Conservation (phyloP, 2,797 vertebrate genomes). For the Pygocentrus nattereri region DNA sequence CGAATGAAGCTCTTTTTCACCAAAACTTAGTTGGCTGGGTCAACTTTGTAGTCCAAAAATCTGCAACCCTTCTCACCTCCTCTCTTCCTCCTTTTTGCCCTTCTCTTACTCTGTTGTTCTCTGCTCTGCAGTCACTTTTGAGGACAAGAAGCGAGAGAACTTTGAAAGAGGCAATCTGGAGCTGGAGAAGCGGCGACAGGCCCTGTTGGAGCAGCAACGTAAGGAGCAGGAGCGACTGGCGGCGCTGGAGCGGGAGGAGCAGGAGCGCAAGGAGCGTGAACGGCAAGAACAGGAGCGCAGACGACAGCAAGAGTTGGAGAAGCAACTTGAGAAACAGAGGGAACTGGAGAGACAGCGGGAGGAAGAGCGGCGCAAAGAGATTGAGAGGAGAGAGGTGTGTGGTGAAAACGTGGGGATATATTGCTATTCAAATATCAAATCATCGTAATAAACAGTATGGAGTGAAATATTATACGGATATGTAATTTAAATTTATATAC, state of each 20-base stretch:
- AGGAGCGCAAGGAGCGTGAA: slow-evolving; percentile 92
- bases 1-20: neutral
- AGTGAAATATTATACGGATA: too few species aligned
- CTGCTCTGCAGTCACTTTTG: slow-evolving; percentile 87
- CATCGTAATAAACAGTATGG: too few species aligned
- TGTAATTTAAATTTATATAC: too few species aligned
- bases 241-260: slow-evolving; percentile 90
- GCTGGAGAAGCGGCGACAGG: slow-evolving; percentile 93
- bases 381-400: slow-evolving; percentile 94
- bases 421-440: neutral
- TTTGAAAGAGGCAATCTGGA: slow-evolving; percentile 97
- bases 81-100: neutral
- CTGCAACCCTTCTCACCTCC: neutral
- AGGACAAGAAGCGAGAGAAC: slow-evolving; percentile 98
- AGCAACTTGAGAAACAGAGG: slow-evolving; percentile 91
- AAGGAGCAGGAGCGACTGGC: slow-evolving; percentile 95
- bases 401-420: neutral
- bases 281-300: slow-evolving; percentile 93
- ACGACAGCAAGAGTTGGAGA: slow-evolving; percentile 92
- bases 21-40: too few species aligned
- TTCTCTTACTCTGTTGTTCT: neutral
- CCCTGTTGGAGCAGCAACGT: slow-evolving; percentile 93
- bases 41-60: neutral
- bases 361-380: slow-evolving; percentile 93
- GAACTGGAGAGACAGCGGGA: slow-evolving; percentile 93